phyloP scores from a whole-genome alignment of 2,888 invertebrate species.

The Tigriopus californicus region DNA sequence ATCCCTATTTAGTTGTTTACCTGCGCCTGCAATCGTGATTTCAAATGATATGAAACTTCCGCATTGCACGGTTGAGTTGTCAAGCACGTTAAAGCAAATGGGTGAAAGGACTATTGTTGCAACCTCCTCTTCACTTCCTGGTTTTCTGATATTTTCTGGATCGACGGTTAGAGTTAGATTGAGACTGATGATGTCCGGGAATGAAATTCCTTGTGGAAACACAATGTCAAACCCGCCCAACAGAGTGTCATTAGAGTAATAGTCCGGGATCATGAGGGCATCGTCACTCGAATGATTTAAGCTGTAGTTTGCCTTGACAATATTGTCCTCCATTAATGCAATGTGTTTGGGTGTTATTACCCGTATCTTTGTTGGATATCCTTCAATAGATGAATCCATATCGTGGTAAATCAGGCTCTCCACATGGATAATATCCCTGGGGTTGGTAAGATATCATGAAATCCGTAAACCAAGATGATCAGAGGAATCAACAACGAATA shows the following conservation, averaged over 20 bases:
- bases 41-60: background rate
- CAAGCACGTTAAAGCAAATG: background rate
- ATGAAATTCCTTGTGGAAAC: background rate
- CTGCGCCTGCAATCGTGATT: background rate
- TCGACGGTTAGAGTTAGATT: background rate
- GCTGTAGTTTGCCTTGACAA: background rate
- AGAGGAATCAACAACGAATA: no score
- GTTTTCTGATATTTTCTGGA: background rate
- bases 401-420: no score
- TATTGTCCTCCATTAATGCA: background rate
- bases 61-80: background rate
- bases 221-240: background rate
- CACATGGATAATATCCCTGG: no score
- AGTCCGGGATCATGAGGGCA: no score
- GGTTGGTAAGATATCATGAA: no score
- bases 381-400: no score
- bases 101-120: background rate
- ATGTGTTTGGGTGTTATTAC: background rate
- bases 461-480: no score
- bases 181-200: slow-evolving; percentile 2
- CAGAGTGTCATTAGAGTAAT: no score
- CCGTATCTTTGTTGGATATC: background rate
- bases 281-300: background rate
- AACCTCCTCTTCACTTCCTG: background rate
- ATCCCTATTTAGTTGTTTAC: no score